phyloP scores from a whole-genome alignment of 2,888 invertebrate species.

The Arctia plantaginis region DNA sequence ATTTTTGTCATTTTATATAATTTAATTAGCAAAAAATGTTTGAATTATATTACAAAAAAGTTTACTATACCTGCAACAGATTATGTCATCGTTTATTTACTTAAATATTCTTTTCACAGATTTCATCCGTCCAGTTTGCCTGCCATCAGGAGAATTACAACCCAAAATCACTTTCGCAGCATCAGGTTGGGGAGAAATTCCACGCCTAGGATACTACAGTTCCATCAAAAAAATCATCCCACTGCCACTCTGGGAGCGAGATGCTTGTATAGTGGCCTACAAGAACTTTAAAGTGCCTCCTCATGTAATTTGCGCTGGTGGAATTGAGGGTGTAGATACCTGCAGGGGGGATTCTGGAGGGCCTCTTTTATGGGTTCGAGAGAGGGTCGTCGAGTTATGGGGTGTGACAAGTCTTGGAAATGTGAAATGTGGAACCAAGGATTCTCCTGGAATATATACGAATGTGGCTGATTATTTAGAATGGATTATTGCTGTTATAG shows the following conservation, averaged over 20 bases:
- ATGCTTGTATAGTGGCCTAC: slow-evolving; percentile 55
- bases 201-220: slow-evolving; percentile 52
- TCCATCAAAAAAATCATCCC: slow-evolving; percentile 63
- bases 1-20: too few relatives aligned
- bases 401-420: slow-evolving; percentile 68
- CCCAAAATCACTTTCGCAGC: slow-evolving; percentile 52
- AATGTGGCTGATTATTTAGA: slow-evolving; percentile 61
- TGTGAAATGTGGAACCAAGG: slow-evolving; percentile 59
- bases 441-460: slow-evolving; percentile 68
- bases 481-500: slow-evolving; percentile 59
- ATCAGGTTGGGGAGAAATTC: slow-evolving; percentile 67
- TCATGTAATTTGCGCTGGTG: slow-evolving; percentile 68
- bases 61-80: too few relatives aligned
- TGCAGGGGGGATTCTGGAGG: slow-evolving; percentile 74
- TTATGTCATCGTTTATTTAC: neutral
- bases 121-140: slow-evolving; percentile 70
- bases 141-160: slow-evolving; percentile 55
- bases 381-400: slow-evolving; percentile 56
- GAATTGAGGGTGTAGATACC: slow-evolving; percentile 61
- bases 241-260: slow-evolving; percentile 57
- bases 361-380: slow-evolving; percentile 59
- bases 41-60: too few relatives aligned
- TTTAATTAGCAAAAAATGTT: too few relatives aligned
- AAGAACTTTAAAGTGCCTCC: slow-evolving; percentile 50
- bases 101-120: slow-evolving; percentile 54